phyloP scores from a whole-genome alignment of 2,888 invertebrate genomes.

The Heterodera filipjevi region DNA sequence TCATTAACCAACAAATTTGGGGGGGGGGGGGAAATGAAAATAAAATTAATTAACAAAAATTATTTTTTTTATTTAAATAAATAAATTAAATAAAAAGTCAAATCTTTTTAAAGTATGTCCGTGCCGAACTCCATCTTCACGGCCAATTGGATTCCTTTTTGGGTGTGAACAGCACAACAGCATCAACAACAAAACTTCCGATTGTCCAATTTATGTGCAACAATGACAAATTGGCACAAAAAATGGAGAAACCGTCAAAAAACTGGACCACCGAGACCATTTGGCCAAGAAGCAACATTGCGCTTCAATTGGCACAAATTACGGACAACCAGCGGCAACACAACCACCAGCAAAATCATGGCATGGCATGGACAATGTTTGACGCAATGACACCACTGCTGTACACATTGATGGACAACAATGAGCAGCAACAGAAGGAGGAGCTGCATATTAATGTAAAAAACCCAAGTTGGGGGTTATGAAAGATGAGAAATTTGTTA shows the following conservation, averaged over 20 bases:
- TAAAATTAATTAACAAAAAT: too few species aligned
- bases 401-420: not conserved
- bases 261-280: not conserved
- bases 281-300: not conserved
- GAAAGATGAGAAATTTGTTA: not conserved
- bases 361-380: not conserved
- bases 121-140: not conserved
- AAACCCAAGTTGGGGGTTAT: not conserved
- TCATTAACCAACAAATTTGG: too few species aligned
- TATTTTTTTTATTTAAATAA: too few species aligned
- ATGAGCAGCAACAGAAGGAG: not conserved
- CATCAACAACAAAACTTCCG: not conserved
- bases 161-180: not conserved
- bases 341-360: not conserved
- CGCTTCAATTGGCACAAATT: not conserved
- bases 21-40: too few species aligned
- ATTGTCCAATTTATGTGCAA: constrained; percentile 1
- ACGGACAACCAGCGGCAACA: not conserved
- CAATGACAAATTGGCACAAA: not conserved
- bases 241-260: not conserved
- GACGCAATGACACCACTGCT: not conserved
- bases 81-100: too few species aligned
- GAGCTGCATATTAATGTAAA: not conserved
- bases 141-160: constrained; percentile 3
- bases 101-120: not conserved